These are phyloP conservation scores for Conus ventricosus DNA, from an alignment of 1,140 invertebrate species.

Conservation along the genomic window DNA sequence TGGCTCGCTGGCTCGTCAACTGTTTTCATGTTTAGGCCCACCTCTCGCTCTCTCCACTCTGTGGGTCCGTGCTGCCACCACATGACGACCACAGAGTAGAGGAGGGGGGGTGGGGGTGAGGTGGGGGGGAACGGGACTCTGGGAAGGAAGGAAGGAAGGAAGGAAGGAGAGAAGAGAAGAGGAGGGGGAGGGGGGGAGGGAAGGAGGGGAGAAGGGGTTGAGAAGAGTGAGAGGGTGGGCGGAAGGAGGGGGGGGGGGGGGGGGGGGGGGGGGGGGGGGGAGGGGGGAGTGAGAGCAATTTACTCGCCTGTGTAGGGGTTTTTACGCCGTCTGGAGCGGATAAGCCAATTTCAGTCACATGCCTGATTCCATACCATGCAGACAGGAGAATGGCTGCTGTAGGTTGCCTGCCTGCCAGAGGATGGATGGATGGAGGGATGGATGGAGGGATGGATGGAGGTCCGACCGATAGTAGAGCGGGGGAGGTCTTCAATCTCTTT, in stretches of 20 bases:
- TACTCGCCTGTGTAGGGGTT: not conserved
- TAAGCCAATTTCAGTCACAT: conserved; percentile 4
- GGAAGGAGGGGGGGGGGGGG: not conserved
- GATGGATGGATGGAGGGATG: no score
- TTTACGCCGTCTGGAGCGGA: conserved; percentile 1
- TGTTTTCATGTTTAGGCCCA: not conserved
- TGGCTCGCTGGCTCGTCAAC: not conserved
- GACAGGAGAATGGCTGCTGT: not conserved
- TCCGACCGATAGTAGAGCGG: no score
- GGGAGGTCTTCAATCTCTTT: no score
- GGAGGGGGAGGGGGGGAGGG: not conserved
- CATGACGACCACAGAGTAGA: not conserved
- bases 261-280: not conserved
- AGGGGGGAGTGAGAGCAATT: not conserved
- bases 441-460: no score
- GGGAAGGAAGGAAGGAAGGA: not conserved
- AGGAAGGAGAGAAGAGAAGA: not conserved
- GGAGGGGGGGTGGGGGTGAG: not conserved
- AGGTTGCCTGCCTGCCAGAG: no score
- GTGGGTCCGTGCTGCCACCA: not conserved
- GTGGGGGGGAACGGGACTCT: not conserved
- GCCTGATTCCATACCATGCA: not conserved
- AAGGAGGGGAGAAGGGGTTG: not conserved
- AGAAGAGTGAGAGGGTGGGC: not conserved
- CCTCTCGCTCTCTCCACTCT: not conserved